Percentiles rank a stretch among this genome's conserved stretches.
Conservation (phyloP, 2,113 vertebrate species). For the crab-eating macaque (Macaca fascicularis) region DNA sequence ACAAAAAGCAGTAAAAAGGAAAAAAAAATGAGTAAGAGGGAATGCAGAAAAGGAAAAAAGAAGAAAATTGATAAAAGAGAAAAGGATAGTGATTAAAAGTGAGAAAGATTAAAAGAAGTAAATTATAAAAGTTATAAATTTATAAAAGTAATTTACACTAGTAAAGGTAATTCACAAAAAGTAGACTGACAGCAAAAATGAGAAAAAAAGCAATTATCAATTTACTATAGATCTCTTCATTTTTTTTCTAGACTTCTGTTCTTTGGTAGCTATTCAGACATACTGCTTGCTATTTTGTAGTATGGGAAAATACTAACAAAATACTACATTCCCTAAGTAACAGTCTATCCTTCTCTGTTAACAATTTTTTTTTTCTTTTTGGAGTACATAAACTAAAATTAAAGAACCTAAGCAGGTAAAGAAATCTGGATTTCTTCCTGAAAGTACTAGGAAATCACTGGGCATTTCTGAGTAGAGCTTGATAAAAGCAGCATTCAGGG, state of each 20-base stretch:
- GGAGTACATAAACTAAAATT: conserved; percentile 5
- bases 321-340: not conserved
- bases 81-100: not conserved
- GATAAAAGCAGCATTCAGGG: not conserved
- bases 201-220: not conserved
- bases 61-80: not conserved
- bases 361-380: not conserved
- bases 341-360: not conserved
- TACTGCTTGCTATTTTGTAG: not conserved
- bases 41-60: not conserved
- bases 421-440: not conserved
- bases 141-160: not conserved
- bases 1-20: not conserved
- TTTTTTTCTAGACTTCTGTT: not conserved
- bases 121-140: not conserved
- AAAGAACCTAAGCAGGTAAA: not conserved
- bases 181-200: not conserved
- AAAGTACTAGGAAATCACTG: not conserved
- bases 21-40: not conserved
- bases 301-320: not conserved
- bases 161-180: conserved; percentile 9
- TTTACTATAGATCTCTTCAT: not conserved
- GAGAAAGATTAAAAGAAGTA: not conserved
- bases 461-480: not conserved
- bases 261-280: not conserved